Evolutionary conservation across 2,113 vertebrate genomes (phyloP).

Genomic region (Pimephales promelas): DNA sequence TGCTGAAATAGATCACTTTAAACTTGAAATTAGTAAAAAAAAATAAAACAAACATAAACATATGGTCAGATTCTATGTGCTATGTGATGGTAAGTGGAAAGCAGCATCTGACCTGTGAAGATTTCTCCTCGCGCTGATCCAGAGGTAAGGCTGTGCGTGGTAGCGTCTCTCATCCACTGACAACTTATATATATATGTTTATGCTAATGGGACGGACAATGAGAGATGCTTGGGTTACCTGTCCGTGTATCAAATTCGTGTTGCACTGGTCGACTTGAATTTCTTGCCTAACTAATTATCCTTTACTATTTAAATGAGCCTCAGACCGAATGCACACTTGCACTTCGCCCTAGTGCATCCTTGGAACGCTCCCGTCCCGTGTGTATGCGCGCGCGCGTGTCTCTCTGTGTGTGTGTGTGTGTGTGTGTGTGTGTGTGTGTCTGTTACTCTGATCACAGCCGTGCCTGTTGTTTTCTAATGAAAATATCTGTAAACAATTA

Average conservation of each 20-base stretch:
- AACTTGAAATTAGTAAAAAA: not conserved
- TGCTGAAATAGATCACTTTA: not conserved
- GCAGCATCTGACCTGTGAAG: slow-evolving; percentile 67
- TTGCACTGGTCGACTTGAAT: slow-evolving; percentile 79
- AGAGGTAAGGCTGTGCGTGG: slow-evolving; percentile 67
- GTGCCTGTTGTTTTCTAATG: not conserved
- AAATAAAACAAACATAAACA: no score
- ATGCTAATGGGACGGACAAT: slow-evolving; percentile 76
- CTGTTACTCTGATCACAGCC: not conserved
- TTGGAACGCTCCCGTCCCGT: not conserved
- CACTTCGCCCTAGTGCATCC: slow-evolving; percentile 1
- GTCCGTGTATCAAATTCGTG: slow-evolving; percentile 84
- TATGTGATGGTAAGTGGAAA: slow-evolving; percentile 1
- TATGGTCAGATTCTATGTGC: no score
- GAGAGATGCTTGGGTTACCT: slow-evolving; percentile 86
- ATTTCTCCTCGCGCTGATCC: slow-evolving; percentile 65
- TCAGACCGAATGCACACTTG: slow-evolving; percentile 40
- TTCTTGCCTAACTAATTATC: slow-evolving; percentile 87
- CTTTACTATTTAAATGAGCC: slow-evolving; percentile 80
- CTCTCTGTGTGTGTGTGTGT: not conserved
- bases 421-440: not conserved
- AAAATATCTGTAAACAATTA: no score
- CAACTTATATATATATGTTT: slow-evolving; percentile 84
- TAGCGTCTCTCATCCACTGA: slow-evolving; percentile 54
- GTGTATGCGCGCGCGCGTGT: no score